phyloP scores from a whole-genome alignment of 2,797 vertebrate genomes.

The Sparidentex hasta region DNA sequence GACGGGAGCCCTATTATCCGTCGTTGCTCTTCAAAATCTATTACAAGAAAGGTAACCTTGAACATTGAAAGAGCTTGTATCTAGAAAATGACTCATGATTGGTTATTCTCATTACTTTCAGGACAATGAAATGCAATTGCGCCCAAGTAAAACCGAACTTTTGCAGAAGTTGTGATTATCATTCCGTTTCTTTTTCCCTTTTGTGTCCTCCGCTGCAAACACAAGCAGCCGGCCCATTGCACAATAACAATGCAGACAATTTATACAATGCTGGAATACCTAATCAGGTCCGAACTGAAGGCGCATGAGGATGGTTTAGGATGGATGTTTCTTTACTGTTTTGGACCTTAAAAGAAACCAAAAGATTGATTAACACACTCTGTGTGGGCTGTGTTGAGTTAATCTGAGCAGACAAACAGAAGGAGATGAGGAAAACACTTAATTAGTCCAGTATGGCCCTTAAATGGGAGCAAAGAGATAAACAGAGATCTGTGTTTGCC shows the following conservation, averaged over 20 bases:
- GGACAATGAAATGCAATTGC: background rate
- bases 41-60: background rate
- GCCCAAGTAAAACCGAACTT: constrained; percentile 8
- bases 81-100: background rate
- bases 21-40: background rate
- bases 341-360: constrained; percentile 7
- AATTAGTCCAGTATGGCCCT: constrained; percentile 17
- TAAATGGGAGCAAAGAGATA: constrained; percentile 21
- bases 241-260: constrained; percentile 13
- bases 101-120: background rate
- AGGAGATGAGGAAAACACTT: constrained; percentile 18
- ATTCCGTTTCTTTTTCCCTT: background rate
- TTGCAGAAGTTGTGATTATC: constrained; percentile 12
- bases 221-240: background rate
- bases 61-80: background rate
- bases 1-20: background rate
- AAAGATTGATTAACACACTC: constrained; percentile 32
- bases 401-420: constrained; percentile 32
- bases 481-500: constrained; percentile 8
- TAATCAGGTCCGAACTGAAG: constrained; percentile 3
- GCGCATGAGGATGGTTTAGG: background rate
- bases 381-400: constrained; percentile 5
- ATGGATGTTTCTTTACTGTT: constrained; percentile 30
- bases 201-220: constrained; percentile 24
- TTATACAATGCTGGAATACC: constrained; percentile 28